A percentile compares a stretch with the other conserved stretches of the same genome.
These are phyloP conservation scores for Brenthis hecate DNA, from an alignment of 2,888 invertebrate species.

Conservation along the genomic window DNA sequence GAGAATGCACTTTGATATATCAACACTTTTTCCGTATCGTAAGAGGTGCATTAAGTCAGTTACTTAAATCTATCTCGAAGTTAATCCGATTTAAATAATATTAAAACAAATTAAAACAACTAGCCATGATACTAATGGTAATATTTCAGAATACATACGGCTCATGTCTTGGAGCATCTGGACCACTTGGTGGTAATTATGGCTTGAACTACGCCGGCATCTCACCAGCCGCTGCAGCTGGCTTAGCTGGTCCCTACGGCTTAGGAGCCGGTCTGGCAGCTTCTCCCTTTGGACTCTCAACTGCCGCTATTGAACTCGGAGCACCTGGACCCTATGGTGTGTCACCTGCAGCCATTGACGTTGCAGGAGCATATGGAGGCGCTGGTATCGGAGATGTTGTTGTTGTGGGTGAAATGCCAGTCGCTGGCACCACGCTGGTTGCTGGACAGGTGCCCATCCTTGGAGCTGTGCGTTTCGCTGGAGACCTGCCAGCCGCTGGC, in stretches of 20 bases:
- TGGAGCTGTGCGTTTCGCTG: no score
- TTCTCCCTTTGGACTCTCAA: no score
- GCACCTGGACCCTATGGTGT: no score
- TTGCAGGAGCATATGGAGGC: slow-evolving; percentile 37
- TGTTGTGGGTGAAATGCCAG: slow-evolving; percentile 46
- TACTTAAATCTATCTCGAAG: not conserved
- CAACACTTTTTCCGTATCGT: no score
- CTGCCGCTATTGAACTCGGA: no score
- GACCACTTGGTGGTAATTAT: slow-evolving; percentile 16
- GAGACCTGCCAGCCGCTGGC: no score
- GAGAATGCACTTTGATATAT: no score
- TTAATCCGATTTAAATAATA: not conserved
- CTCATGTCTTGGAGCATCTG: slow-evolving; percentile 30
- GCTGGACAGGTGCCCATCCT: slow-evolving; percentile 35
- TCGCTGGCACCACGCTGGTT: slow-evolving; percentile 48
- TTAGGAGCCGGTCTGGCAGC: not conserved
- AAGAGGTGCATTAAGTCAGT: no score
- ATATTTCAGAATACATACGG: slow-evolving; percentile 39
- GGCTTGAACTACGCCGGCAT: slow-evolving; percentile 11
- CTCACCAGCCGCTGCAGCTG: slow-evolving; percentile 15
- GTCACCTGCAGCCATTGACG: slow-evolving; percentile 1
- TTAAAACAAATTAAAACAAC: not conserved
- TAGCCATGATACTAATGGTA: not conserved
- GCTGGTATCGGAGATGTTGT: slow-evolving; percentile 43
- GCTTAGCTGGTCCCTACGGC: slow-evolving; percentile 22